Percentiles rank a stretch among this genome's conserved stretches.
Evolutionary conservation across 2,113 vertebrate species (phyloP).

Genomic region (Pogona vitticeps): DNA sequence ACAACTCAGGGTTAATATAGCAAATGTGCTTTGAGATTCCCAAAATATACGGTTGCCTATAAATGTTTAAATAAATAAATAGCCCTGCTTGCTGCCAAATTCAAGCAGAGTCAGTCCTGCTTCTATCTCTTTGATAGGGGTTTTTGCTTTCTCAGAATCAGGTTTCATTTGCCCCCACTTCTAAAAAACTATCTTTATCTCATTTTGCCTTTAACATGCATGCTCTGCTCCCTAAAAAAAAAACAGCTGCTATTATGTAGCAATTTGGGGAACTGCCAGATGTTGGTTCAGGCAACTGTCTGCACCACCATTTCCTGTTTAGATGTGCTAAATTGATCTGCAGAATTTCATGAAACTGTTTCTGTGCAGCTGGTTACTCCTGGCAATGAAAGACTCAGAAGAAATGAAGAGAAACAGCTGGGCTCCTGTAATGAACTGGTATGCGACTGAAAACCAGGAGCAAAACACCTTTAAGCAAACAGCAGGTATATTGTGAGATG

Average conservation of each 20-base stretch:
- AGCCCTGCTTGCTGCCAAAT: no score
- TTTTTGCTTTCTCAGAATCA: not conserved
- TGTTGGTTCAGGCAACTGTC: not conserved
- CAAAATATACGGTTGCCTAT: no score
- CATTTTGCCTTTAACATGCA: not conserved
- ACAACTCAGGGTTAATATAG: no score
- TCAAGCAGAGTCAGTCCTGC: no score
- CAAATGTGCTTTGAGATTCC: no score
- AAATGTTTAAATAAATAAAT: no score
- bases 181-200: not conserved
- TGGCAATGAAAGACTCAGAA: not conserved
- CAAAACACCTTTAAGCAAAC: not conserved
- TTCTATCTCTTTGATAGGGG: no score
- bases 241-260: not conserved
- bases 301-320: not conserved
- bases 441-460: no score
- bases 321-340: not conserved
- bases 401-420: not conserved
- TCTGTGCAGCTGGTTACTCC: no score
- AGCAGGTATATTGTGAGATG: not conserved
- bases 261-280: not conserved
- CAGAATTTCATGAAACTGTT: not conserved
- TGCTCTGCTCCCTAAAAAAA: not conserved
- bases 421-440: no score
- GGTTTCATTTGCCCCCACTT: not conserved